These are phyloP conservation scores for Mus spretus DNA, from an alignment of 2,797 vertebrate genomes.

Conservation along the genomic window DNA sequence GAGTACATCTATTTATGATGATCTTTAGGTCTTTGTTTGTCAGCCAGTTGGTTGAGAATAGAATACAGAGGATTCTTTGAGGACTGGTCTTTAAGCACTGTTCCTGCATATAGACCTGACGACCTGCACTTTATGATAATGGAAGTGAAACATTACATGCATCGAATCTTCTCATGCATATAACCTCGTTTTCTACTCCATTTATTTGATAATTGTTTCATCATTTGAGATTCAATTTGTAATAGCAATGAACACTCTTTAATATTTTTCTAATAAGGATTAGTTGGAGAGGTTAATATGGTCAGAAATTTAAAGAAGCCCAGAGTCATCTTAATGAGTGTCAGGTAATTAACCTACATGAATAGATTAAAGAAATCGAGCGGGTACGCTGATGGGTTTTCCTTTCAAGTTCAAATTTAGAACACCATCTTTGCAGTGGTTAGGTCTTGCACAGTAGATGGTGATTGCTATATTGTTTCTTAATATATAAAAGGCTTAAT, in stretches of 20 bases:
- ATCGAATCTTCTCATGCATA: constrained; percentile 84
- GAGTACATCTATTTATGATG: constrained; percentile 26
- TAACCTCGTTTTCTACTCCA: constrained; percentile 86
- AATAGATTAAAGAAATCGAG: constrained; percentile 85
- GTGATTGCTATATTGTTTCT: constrained; percentile 84
- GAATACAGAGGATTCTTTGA: constrained; percentile 10
- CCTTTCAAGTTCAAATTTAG: constrained; percentile 86
- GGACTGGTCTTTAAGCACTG: constrained; percentile 78
- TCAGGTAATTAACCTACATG: constrained; percentile 85
- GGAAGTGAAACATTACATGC: constrained; percentile 83
- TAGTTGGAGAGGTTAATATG: constrained; percentile 86
- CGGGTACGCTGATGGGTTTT: constrained; percentile 80
- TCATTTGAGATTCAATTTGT: constrained; percentile 87
- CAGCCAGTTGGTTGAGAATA: constrained; percentile 21
- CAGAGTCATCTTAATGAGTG: constrained; percentile 86
- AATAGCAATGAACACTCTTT: constrained; percentile 85
- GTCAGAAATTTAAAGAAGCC: constrained; percentile 86
- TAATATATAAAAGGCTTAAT: constrained; percentile 83
- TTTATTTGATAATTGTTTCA: constrained; percentile 87
- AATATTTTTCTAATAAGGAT: constrained; percentile 87
- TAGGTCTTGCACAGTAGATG: constrained; percentile 74
- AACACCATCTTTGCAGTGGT: constrained; percentile 80
- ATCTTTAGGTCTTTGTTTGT: constrained; percentile 61
- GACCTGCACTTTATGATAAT: constrained; percentile 82
- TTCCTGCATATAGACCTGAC: constrained; percentile 74